Evolutionary conservation across 2,888 invertebrate species (phyloP).

Genomic region (Oxyteleia sp.): DNA sequence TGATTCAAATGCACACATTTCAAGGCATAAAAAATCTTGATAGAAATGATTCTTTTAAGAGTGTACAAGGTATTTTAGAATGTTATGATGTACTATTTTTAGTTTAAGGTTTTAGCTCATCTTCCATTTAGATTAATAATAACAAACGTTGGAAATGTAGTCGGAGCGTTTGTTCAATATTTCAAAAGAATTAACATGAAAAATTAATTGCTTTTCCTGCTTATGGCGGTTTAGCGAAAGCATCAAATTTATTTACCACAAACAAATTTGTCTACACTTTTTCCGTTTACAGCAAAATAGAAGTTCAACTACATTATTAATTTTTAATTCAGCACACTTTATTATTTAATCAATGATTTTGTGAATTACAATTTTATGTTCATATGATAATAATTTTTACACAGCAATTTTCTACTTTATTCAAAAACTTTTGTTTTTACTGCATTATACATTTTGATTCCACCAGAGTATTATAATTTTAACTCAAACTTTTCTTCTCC

Average conservation of each 20-base stretch:
- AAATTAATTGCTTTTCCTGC: neutral
- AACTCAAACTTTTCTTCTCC: neutral
- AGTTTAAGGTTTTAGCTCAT: constrained; percentile 7
- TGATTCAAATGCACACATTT: no score
- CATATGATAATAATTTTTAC: neutral
- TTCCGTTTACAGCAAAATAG: no score
- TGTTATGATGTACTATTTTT: no score
- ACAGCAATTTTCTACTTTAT: neutral
- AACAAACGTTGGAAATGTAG: constrained; percentile 4
- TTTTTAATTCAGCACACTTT: no score
- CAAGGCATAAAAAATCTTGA: no score
- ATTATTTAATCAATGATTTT: neutral
- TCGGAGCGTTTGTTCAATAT: neutral
- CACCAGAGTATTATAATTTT: neutral
- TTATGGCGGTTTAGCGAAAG: constrained; percentile 1
- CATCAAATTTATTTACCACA: constrained; percentile 4
- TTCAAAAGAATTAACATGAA: constrained; percentile 6
- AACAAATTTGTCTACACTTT: neutral
- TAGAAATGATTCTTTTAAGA: no score
- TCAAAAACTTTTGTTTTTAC: neutral
- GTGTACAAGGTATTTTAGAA: no score
- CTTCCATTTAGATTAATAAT: neutral
- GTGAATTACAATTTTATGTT: neutral
- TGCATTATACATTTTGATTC: neutral
- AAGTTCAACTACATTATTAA: no score